Evolutionary conservation across 2,888 invertebrate species (phyloP).

Genomic region (Ormyrus pomaceus): DNA sequence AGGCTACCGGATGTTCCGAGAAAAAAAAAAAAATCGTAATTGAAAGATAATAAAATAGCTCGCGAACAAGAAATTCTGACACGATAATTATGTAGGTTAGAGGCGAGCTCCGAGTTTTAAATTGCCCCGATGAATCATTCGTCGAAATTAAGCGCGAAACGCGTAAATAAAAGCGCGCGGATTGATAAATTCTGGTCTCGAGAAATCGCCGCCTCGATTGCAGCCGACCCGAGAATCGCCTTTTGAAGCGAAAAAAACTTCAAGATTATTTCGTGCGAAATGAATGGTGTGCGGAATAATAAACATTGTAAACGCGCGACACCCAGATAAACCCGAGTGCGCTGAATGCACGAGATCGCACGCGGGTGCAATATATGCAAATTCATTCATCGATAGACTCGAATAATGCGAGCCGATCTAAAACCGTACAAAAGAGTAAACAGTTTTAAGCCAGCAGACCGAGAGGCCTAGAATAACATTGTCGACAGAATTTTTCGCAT

Average conservation of each 20-base stretch:
- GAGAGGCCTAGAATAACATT: not conserved
- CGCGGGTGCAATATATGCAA: constrained; percentile 3
- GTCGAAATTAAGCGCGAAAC: not conserved
- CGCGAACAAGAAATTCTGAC: constrained; percentile 34
- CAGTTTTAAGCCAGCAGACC: not conserved
- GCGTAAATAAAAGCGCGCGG: not conserved
- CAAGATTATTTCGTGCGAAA: too few species aligned
- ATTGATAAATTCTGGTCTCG: not conserved
- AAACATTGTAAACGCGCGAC: not conserved
- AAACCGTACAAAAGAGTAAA: not conserved
- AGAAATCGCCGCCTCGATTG: not conserved
- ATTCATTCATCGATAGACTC: not conserved
- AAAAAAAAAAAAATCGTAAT: constrained; percentile 29
- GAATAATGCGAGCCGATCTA: not conserved
- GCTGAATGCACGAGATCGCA: not conserved
- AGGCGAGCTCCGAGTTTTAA: not conserved
- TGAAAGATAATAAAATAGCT: constrained; percentile 38
- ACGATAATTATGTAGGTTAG: constrained; percentile 46
- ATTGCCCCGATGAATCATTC: constrained; percentile 12
- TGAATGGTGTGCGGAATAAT: too few species aligned
- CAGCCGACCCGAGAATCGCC: not conserved
- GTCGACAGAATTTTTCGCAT: not conserved
- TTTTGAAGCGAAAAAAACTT: too few species aligned
- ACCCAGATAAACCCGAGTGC: not conserved
- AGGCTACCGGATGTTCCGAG: constrained; percentile 37